phyloP scores from a whole-genome alignment of 2,113 vertebrate species.

The Sinocyclocheilus maitianheensis region DNA sequence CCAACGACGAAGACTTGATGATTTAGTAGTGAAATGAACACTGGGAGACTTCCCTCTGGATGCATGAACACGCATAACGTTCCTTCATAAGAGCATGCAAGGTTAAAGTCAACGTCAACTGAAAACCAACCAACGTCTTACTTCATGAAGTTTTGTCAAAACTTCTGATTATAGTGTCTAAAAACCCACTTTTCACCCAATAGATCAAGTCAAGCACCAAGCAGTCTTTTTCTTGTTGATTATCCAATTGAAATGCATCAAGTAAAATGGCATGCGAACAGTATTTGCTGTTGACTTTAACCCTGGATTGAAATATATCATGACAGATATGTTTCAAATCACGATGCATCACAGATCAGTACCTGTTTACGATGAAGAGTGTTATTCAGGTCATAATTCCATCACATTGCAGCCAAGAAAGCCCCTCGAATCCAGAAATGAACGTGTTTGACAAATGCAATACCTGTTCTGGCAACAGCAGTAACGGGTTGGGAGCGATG shows the following conservation, averaged over 20 bases:
- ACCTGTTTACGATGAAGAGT: slow-evolving; percentile 29
- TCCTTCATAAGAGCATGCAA: slow-evolving; percentile 39
- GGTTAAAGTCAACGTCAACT: slow-evolving; percentile 24
- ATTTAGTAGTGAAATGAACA: slow-evolving; percentile 35
- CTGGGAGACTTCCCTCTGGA: neutral
- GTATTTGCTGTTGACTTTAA: slow-evolving; percentile 28
- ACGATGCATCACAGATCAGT: neutral
- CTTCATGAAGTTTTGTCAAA: neutral
- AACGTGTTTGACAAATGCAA: slow-evolving; percentile 49
- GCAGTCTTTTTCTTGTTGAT: neutral
- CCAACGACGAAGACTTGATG: neutral
- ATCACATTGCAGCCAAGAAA: slow-evolving; percentile 25
- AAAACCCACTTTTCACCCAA: neutral
- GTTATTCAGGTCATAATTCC: slow-evolving; percentile 24
- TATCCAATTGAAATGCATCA: neutral
- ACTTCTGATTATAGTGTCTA: neutral
- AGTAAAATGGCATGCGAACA: neutral
- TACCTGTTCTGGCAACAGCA: slow-evolving; percentile 90
- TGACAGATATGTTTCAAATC: slow-evolving; percentile 35
- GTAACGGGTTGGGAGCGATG: slow-evolving; percentile 85
- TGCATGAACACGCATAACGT: neutral
- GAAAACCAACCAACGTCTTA: neutral
- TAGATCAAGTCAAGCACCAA: too few relatives aligned
- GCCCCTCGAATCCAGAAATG: slow-evolving; percentile 10
- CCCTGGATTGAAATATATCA: slow-evolving; percentile 38